Evolutionary conservation across 2,113 vertebrate species (phyloP), one percentile per base, ranked within the genome.

Genomic region (Dryoscopus gambensis): DNA sequence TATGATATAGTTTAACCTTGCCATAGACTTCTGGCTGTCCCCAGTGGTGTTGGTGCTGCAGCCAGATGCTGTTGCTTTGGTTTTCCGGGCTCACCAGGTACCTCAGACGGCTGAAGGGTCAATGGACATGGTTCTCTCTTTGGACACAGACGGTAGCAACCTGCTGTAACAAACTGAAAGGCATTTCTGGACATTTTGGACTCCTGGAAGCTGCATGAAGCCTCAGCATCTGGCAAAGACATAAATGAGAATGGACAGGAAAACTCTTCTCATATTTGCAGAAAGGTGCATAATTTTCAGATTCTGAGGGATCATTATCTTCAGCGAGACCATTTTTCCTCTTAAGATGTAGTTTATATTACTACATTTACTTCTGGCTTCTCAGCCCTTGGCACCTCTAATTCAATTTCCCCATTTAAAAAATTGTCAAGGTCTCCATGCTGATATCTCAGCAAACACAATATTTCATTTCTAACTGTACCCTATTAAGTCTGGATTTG

Each of bases 401-500:
- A 96, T 60, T 96, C 92, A 93, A 25, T 46, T 87, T 81, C 59
- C 31, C 56, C 28, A 2, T 78, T 87, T 78, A 64, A 95, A 95
- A 94, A 90, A 92, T 47, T 89, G 76, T 76, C 87, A 83, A 92
- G 65, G 85, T 92, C 92, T 94, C 79, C 20, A 7, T 30, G 73
- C 85, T 93, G 83, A 89, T 92, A 94, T 84, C 83, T 93, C 68
- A 92, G 73, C 69, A 96, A 97, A 93, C 56, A 87, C 46, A 77
- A 6, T 94, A 92, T 93, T 95, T 96, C 93, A 95, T 87, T 76
- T 86, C 83, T 80, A 81, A 92, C 79, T 57, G 60, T 62, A 82
- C 84, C 87, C 90, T 82, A 83, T 89, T 92, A 92, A 90, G 76
- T 92, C 92, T 96, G 93, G 88, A 80, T 78, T 92, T 87, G 71